phyloP scores from a whole-genome alignment of 1,140 invertebrate species.

The Rhagoletis pomonella region DNA sequence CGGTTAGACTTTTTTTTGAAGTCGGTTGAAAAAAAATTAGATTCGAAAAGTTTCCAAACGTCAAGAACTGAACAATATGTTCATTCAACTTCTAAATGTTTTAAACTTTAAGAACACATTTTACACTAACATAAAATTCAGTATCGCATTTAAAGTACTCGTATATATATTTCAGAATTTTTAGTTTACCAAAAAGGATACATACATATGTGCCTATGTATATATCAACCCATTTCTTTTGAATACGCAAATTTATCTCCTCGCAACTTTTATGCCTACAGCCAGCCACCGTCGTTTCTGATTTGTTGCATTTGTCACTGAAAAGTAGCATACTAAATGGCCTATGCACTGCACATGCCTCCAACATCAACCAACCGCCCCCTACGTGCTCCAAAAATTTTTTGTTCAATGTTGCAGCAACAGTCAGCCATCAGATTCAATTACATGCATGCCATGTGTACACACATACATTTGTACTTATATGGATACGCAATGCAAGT shows the following conservation, averaged over 20 bases:
- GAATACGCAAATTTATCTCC: not conserved
- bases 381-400: not conserved
- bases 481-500: not conserved
- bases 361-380: not conserved
- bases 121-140: too few species aligned
- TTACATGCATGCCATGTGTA: not conserved
- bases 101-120: too few species aligned
- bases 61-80: too few species aligned
- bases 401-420: not conserved
- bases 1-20: too few species aligned
- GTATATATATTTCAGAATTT: not conserved
- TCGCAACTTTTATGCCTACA: too few species aligned
- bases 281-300: not conserved
- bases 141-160: too few species aligned
- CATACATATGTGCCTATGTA: not conserved
- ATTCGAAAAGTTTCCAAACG: too few species aligned
- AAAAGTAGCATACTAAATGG: not conserved
- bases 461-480: too few species aligned
- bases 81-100: too few species aligned
- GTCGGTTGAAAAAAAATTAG: too few species aligned
- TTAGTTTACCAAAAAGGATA: not conserved
- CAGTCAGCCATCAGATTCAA: constrained; percentile 43
- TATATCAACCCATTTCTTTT: not conserved
- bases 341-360: not conserved
- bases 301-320: constrained; percentile 48